A percentile compares a stretch with the other conserved stretches of the same genome.
Conservation (phyloP, 1,140 invertebrate species). For the Anastatus disparis region DNA sequence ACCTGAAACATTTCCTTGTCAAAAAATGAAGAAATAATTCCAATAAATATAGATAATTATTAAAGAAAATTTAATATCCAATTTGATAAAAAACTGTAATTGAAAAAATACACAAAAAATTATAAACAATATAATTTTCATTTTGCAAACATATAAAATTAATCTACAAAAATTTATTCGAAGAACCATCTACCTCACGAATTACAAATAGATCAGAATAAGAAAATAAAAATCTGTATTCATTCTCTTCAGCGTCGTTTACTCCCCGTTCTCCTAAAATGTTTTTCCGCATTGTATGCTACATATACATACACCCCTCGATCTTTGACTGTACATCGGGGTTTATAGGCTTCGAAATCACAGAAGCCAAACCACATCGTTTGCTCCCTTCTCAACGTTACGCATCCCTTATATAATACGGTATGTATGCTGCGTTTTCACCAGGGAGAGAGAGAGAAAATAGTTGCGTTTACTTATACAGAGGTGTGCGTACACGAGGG, state of each 20-base stretch:
- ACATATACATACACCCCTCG: not conserved
- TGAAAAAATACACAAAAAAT: too few relatives aligned
- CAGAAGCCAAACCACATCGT: slow-evolving; percentile 48
- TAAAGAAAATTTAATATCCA: too few relatives aligned
- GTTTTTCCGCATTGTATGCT: slow-evolving; percentile 16
- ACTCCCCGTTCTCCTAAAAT: not conserved
- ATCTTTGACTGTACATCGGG: slow-evolving; percentile 40
- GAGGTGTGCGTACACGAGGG: not conserved
- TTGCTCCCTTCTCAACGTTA: slow-evolving; percentile 44
- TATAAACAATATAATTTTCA: too few relatives aligned
- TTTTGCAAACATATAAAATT: too few relatives aligned
- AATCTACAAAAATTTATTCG: not conserved
- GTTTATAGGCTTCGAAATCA: slow-evolving; percentile 50
- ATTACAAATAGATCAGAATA: too few relatives aligned
- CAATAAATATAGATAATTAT: too few relatives aligned
- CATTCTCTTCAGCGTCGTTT: not conserved
- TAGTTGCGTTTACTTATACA: slow-evolving; percentile 20
- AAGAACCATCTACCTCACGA: too few relatives aligned
- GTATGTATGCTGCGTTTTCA: not conserved
- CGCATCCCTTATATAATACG: too few relatives aligned
- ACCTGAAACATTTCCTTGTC: too few relatives aligned
- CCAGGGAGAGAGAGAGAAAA: not conserved
- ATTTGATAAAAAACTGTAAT: too few relatives aligned
- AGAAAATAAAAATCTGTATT: too few relatives aligned
- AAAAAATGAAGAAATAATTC: too few relatives aligned